Evolutionary conservation across 2,113 vertebrate genomes (phyloP).

Genomic region (Hemibagrus wyckioides): DNA sequence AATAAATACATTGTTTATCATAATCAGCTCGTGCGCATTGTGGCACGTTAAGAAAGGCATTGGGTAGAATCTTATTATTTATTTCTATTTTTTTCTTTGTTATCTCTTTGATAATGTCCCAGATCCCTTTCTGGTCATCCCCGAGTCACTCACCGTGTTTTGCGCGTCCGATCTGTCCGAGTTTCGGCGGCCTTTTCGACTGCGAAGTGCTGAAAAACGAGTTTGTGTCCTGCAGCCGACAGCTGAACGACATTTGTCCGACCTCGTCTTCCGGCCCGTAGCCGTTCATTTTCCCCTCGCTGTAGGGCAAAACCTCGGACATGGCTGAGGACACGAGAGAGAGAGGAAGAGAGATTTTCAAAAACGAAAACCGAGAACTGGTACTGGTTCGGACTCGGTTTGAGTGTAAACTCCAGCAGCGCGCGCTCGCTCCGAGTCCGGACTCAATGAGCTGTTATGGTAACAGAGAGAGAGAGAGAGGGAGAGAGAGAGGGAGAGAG

Average conservation of each 20-base stretch:
- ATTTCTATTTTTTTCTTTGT: neutral
- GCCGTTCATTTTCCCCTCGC: slow-evolving; percentile 95
- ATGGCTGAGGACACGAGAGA: slow-evolving; percentile 63
- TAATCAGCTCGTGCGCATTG: neutral
- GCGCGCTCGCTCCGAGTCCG: neutral
- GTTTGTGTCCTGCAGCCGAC: slow-evolving; percentile 96
- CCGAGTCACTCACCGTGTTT: slow-evolving; percentile 84
- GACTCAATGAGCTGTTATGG: slow-evolving; percentile 27
- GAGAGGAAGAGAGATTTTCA: neutral
- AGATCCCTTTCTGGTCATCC: too few species aligned
- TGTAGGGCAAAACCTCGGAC: slow-evolving; percentile 97
- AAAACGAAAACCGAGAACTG: neutral
- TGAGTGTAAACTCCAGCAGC: neutral
- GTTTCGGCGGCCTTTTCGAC: slow-evolving; percentile 94
- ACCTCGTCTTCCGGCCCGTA: slow-evolving; percentile 91
- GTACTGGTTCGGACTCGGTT: neutral
- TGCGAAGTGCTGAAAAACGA: slow-evolving; percentile 92
- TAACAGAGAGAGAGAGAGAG: slow-evolving; percentile 10
- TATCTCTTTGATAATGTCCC: neutral
- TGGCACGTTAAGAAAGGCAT: neutral
- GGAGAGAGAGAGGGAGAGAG: neutral
- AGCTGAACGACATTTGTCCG: slow-evolving; percentile 94
- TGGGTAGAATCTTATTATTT: neutral
- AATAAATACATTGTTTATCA: neutral
- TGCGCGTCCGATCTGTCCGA: slow-evolving; percentile 94